phyloP scores from a whole-genome alignment of 35 echinoderm and acorn worm genomes.

The Patiria miniata region DNA sequence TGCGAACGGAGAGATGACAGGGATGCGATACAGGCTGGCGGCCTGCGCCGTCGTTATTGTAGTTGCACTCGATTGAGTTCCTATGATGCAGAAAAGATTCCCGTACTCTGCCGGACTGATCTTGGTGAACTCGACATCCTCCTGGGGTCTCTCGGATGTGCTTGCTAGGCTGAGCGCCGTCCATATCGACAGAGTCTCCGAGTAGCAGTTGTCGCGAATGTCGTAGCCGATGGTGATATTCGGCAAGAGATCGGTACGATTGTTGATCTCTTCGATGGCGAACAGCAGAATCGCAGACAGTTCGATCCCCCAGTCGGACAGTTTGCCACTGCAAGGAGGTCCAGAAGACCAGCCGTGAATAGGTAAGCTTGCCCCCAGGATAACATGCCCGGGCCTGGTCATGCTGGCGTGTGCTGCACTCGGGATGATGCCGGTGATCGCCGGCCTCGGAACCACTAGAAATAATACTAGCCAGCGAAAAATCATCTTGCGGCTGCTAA shows the following conservation, averaged over 20 bases:
- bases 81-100: constrained; percentile 28
- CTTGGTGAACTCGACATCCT: background rate
- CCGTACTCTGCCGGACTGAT: background rate
- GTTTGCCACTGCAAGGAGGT: background rate
- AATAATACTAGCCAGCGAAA: background rate
- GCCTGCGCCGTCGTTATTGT: background rate
- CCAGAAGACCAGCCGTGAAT: background rate
- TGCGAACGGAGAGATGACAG: constrained; percentile 1
- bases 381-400: background rate
- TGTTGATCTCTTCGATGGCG: constrained; percentile 45
- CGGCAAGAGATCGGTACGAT: constrained; percentile 10
- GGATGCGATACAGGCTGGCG: constrained; percentile 5
- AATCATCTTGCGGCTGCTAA: too few species aligned
- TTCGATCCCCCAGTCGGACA: constrained; percentile 9
- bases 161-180: background rate
- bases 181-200: background rate
- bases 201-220: constrained; percentile 41
- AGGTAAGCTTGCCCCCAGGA: background rate
- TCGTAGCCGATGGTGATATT: constrained; percentile 53
- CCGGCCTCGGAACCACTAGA: background rate
- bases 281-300: constrained; percentile 25
- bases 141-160: background rate
- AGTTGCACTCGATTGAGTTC: background rate
- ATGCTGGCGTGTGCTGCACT: background rate
- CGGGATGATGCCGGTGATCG: background rate